Percentiles rank a stretch among this genome's conserved stretches.
Evolutionary conservation across 2,113 vertebrate genomes (phyloP).

Genomic region (Naja naja): DNA sequence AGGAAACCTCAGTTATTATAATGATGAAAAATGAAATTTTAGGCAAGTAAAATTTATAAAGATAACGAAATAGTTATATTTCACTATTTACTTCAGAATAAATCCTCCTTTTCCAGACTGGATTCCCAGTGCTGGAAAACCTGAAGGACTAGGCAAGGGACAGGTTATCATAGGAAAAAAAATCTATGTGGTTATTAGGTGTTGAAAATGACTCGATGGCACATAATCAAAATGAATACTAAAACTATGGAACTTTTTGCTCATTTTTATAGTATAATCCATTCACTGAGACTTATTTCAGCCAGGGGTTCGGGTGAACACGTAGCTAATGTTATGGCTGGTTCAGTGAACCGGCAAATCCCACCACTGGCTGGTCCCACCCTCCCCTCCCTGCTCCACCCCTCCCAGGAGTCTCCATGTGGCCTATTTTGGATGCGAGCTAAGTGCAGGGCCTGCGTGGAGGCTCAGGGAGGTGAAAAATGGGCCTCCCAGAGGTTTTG

Average conservation of each 20-base stretch:
- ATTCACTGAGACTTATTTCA: background rate
- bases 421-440: too few species aligned
- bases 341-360: too few species aligned
- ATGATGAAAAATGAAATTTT: background rate
- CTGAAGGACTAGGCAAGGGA: background rate
- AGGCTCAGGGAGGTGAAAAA: too few species aligned
- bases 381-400: too few species aligned
- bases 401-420: too few species aligned
- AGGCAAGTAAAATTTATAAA: constrained; percentile 38
- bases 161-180: background rate
- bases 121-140: background rate
- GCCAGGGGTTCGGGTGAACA: too few species aligned
- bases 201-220: background rate
- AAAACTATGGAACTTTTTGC: constrained; percentile 19
- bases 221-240: background rate
- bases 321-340: too few species aligned
- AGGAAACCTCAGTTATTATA: constrained; percentile 3
- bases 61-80: too few species aligned
- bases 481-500: too few species aligned
- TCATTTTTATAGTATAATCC: background rate
- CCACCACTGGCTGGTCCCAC: too few species aligned
- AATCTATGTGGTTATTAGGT: background rate
- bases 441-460: too few species aligned
- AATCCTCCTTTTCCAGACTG: background rate
- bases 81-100: too few species aligned